These are phyloP conservation scores for Stictonetta naevosa DNA, from an alignment of 2,113 vertebrate genomes.

Conservation along the genomic window DNA sequence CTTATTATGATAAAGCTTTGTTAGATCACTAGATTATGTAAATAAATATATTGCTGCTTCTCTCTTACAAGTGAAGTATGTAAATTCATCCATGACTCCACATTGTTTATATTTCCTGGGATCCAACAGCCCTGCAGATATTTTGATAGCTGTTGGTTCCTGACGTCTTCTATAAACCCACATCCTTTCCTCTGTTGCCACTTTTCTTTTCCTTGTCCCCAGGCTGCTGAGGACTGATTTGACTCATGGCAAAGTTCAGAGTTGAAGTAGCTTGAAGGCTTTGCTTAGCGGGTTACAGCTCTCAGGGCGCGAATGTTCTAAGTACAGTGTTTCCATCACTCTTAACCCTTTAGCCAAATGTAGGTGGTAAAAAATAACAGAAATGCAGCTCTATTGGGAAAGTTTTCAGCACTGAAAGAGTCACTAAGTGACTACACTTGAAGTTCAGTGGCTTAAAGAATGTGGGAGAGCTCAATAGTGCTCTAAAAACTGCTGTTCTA, in stretches of 20 bases:
- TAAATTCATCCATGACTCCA: background rate
- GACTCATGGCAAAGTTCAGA: background rate
- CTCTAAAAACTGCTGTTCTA: background rate
- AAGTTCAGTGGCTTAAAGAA: background rate
- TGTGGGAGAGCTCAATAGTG: accelerated
- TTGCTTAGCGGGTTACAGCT: background rate
- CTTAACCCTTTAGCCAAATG: background rate
- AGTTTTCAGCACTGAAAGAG: background rate
- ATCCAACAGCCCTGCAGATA: background rate
- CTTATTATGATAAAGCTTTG: no score
- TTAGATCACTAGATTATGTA: no score
- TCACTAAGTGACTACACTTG: background rate
- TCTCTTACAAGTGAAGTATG: no score
- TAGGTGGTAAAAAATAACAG: background rate
- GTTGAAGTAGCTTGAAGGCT: background rate
- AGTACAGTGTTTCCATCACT: background rate
- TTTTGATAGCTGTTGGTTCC: background rate
- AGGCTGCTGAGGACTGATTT: background rate
- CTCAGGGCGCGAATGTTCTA: background rate
- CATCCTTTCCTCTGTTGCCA: background rate
- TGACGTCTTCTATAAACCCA: background rate
- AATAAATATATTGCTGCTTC: no score
- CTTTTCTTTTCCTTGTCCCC: background rate
- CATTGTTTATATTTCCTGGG: no score
- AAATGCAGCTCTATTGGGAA: background rate